Base-by-base conservation (phyloP, 2,797 vertebrate species). In the Artibeus lituratus region DNA sequence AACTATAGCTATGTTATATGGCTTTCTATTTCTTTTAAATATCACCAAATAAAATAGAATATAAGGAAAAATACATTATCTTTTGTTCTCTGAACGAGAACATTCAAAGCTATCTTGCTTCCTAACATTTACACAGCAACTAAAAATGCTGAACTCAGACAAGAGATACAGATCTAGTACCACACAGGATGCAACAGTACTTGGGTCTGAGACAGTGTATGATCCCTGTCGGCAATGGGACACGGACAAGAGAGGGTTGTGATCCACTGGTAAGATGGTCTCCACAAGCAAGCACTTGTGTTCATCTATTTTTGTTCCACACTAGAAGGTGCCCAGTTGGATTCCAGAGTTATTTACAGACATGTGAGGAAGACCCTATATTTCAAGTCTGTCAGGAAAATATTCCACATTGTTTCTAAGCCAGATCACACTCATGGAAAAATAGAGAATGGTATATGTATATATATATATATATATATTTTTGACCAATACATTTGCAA, bases 351-450 rank as follows among this genome's bases (percentile, higher is more conserved):
- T 98, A 98, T 98, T 96, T 98, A 98, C 98, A 98, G 76, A 97
- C 97, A 81, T 92, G 93, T 95, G 96, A 98, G 99, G 99, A 99
- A 99, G 99, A 99, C 98, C 97, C 98, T 98, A 98, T 98, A 98
- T 99, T 99, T 99, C 99, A 99, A 99, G 99, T 99, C 99, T 98
- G 98, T 98, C 99, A 99, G 99, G 99, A 99, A 98, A 98, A 98
- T 98, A 98, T 97, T 98, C 98, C 97, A 96, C 0, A 96, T 97
- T 97, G 92, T 97, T 98, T 97, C 95, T 97, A 98, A 98, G 97
- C 97, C 97, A 96, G 95, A 97, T 98, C 84, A 95, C 83, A 97
- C 69, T 96, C 84, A 94, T 94, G 81, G 62, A 26, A 93, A 96
- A 90, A 94, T 0, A 97, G 65, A 97, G 93, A 97, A 93, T 88